Evolutionary conservation across 2,797 vertebrate genomes (phyloP).

Genomic region (Orientallactaga sibirica): DNA sequence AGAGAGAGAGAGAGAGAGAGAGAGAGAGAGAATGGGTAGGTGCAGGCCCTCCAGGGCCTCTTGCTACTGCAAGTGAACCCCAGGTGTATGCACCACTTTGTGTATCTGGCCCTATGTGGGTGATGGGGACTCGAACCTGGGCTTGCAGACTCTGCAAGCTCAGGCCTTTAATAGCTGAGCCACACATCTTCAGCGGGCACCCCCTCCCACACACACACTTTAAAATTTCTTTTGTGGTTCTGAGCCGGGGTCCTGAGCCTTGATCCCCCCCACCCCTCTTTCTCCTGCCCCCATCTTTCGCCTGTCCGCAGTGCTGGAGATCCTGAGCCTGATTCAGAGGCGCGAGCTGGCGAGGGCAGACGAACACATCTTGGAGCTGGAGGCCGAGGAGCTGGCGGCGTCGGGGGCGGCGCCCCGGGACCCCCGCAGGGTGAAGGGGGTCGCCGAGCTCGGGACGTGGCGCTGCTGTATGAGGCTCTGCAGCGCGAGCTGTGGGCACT

Average conservation of each 20-base stretch:
- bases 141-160: too few species aligned
- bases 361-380: constrained; percentile 94
- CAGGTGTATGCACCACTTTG: too few species aligned
- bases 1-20: too few species aligned
- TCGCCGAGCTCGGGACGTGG: constrained; percentile 93
- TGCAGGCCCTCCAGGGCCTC: too few species aligned
- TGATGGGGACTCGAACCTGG: too few species aligned
- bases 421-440: constrained; percentile 73
- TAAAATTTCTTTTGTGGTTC: too few species aligned
- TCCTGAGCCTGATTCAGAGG: constrained; percentile 93
- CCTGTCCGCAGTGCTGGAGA: constrained; percentile 91
- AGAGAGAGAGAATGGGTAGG: too few species aligned
- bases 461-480: constrained; percentile 94
- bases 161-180: too few species aligned
- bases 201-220: too few species aligned
- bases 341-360: constrained; percentile 93
- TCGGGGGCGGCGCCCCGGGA: constrained; percentile 63
- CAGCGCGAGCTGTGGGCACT: constrained; percentile 94
- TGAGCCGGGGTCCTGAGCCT: not conserved
- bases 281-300: fast-evolving
- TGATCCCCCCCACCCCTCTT: not conserved
- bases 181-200: too few species aligned
- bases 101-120: too few species aligned
- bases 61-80: too few species aligned
- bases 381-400: constrained; percentile 90